Base-by-base conservation (phyloP, 2,113 vertebrate genomes). In the Pongo abelii region DNA sequence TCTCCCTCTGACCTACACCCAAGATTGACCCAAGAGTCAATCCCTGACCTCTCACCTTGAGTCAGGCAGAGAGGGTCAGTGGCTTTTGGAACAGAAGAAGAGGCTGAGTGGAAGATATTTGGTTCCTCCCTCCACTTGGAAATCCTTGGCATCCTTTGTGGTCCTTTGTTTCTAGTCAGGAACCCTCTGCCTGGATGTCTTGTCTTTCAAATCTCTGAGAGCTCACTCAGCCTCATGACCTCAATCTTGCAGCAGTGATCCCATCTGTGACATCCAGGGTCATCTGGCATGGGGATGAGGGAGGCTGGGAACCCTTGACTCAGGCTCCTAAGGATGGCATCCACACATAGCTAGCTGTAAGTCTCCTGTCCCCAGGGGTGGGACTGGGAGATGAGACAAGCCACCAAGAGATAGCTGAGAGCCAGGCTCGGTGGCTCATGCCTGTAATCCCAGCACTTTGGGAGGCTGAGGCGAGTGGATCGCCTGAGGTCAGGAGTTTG, bases 241-340 rank as follows among this genome's bases (percentile, higher is more conserved):
- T 97, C 84, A 96, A 70, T 97, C 95, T 96, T 87, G 32, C 35
- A 57, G 91, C 80, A 69, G 43, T 97, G 97, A 96, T 91, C 95
- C 88, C 52, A 61, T 83, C 84, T 93, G 87, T 69, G 89, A 89
- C 17, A 85, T 75, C 55, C 74, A 46, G 40, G 30, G 38, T 95
- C n/a, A 40, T 77, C 90, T 94, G 70, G 59, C 23, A 23, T 74
- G n/a, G 27, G 85, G 32, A 25, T 46, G 13, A 94, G n/a, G n/a
- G 92, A 89, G 86, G 32, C 78, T 48, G 52, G 79, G 35, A 83
- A 87, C 13, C 32, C 84, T 85, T 46, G 79, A 70, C 30, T 81
- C n/a, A 17, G 38, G 48, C 11, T 89, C 83, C 48, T 78, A 48
- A 2, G 22, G 52, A 75, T 67, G 35, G 83, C 38, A 70, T 69